Base-by-base conservation (phyloP, 1,140 invertebrate genomes). In the Drosophila bocki region DNA sequence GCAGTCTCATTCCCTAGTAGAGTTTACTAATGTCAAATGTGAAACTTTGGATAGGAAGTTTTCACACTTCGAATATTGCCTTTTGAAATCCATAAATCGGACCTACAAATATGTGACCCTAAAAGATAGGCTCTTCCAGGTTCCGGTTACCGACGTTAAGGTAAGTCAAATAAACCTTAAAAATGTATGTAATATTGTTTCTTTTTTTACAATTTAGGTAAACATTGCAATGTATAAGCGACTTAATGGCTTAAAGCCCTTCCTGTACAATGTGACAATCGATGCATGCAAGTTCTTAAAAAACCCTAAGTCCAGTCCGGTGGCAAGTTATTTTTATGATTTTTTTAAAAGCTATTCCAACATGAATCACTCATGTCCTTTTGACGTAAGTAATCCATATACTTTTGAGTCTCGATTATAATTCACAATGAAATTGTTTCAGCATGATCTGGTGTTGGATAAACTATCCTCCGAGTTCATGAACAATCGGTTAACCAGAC, bases 301-400 rank as follows among this genome's bases (percentile, higher is more conserved):
- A 1, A 19, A 29, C 12, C 13, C 8, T 2, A 60, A 12, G 9
- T 17, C 15, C 22, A 67, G 48, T 12, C 33, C 35, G 0, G 7
- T 67, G 5, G 12, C 9, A 0, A 32, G 7, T 3, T 67, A 32
- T 26, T 67, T 67, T 39, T 33, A 48, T 15, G n/a, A 15, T 7
- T 15, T 67, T 7, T 17, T 47, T 2, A 35, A 12, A 1, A 1
- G 15, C 6, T 3, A 15, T 7, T 19, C 19, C 6, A 67, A 67
- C 15, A 11, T 60, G 8, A 67, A 67, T 48, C 64, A 67, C 15
- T 7, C 64, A 6, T 67, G 56, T 48, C 56, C 63, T 3, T 59
- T 5, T 17, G 9, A 67, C 4, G 58, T 60, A 35, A 35, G 58
- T n/a, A 3, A 2, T 13, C 2, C 6, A 22, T 22, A 5, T 12